phyloP scores from a whole-genome alignment of 2,888 invertebrate species.

The Trissoscelio sp. region DNA sequence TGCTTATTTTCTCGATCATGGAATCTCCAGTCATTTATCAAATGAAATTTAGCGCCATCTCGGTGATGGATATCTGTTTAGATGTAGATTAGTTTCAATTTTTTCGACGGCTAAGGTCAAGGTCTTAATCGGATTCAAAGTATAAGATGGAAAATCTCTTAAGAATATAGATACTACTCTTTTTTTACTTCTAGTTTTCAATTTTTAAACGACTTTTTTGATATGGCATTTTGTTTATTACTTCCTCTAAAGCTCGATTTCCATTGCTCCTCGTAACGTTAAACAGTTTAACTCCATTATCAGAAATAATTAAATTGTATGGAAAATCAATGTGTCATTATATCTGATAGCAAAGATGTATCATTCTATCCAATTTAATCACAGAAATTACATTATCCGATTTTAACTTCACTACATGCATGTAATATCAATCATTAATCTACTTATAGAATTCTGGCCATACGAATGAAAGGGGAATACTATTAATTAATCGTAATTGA shows the following conservation, averaged over 20 bases:
- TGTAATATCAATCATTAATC: conserved; percentile 24
- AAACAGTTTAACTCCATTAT: conserved; percentile 8
- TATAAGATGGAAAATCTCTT: neutral
- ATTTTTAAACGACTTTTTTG: neutral
- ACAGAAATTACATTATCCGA: conserved; percentile 12
- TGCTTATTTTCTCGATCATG: too few species aligned
- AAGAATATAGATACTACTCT: too few species aligned
- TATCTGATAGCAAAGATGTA: conserved; percentile 15
- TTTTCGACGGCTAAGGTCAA: neutral
- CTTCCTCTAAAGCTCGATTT: conserved; percentile 1
- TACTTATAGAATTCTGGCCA: neutral
- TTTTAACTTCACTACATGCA: conserved; percentile 5
- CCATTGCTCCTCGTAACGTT: neutral
- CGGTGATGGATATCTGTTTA: too few species aligned
- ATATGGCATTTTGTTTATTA: too few species aligned
- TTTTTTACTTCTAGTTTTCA: too few species aligned
- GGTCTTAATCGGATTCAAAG: neutral
- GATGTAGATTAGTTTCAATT: neutral
- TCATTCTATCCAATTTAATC: conserved; percentile 13
- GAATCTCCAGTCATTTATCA: neutral
- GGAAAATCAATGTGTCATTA: conserved; percentile 23
- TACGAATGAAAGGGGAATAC: neutral
- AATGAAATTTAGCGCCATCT: neutral
- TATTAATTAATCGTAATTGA: conserved; percentile 15
- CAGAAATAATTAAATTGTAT: conserved; percentile 22